Evolutionary conservation across 2,797 vertebrate species (phyloP), one percentile per base, ranked within the genome.

Genomic region (Sandelia bainsii): DNA sequence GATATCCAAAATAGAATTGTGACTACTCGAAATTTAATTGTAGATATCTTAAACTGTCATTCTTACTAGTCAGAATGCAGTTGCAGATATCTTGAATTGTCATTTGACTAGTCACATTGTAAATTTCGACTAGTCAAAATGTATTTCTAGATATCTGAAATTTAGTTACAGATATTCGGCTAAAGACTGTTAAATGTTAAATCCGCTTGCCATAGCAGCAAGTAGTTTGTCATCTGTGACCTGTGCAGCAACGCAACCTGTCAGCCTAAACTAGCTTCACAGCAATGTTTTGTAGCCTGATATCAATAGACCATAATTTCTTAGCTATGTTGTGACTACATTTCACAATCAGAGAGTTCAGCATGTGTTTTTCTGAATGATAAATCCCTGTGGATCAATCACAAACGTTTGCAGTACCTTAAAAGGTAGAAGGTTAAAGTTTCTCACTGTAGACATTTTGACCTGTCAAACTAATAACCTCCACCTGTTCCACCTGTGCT

Each of bases 401-500:
- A 32, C 10, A 64, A 64, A 11, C 8, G 3, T 19, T 19, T 8
- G 34, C 19, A 39, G 19, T 50, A 49, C 81, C 84, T 59, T 86
- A 79, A 77, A 91, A 85, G 81, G 86, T 62, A 51, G 6, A 1
- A 8, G 1, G 25, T 32, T 6, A 32, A 87, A 48, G 6, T 52
- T 59, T 60, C 34, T 8, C 19, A 4, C 56, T 60, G 53, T 56
- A 37, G 63, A 58, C n/a, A 40, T 61, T 34, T 16, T 17, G 17
- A 50, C 8, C 20, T 72, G 78, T 77, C 69, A 72, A 67, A 74
- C 69, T 50, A 9, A 72, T 76, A 69, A 57, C 39, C 6, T 32
- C 29, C 29, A 32, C 29, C 29, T 32, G 16, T 79, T 80, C 85
- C 82, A 87, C 62, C 80, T 88, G 83, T 53, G 46, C 23, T 51